Evolutionary conservation across 2,888 invertebrate species (phyloP).

Genomic region (Drepana falcataria): DNA sequence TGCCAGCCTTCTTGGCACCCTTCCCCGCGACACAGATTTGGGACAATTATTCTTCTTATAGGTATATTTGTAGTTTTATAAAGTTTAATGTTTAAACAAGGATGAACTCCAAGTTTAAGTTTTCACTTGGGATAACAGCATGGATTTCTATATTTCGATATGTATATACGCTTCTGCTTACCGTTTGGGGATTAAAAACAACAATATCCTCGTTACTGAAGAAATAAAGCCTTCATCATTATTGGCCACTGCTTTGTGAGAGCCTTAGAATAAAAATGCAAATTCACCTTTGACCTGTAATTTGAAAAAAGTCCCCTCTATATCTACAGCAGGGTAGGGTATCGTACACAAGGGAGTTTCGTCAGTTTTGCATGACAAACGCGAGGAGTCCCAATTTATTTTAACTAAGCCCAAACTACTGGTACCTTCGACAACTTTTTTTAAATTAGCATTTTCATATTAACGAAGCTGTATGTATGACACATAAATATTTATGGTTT

Average conservation of each 20-base stretch:
- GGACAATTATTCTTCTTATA: too few relatives aligned
- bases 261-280: slow-evolving; percentile 63
- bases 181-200: background rate
- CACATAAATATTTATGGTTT: slow-evolving; percentile 64
- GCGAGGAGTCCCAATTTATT: slow-evolving; percentile 45
- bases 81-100: too few relatives aligned
- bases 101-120: too few relatives aligned
- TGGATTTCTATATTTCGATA: too few relatives aligned
- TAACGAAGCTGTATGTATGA: slow-evolving; percentile 34
- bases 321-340: slow-evolving; percentile 20
- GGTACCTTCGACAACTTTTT: slow-evolving; percentile 34
- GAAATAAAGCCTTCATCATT: slow-evolving; percentile 21
- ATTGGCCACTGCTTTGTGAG: slow-evolving; percentile 15
- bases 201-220: background rate
- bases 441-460: slow-evolving; percentile 53
- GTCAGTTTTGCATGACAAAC: slow-evolving; percentile 69
- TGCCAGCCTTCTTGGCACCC: too few relatives aligned
- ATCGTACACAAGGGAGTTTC: slow-evolving; percentile 16
- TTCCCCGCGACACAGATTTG: too few relatives aligned
- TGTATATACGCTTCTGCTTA: background rate
- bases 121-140: too few relatives aligned
- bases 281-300: slow-evolving; percentile 61
- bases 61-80: too few relatives aligned
- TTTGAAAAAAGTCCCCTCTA: slow-evolving; percentile 42
- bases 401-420: slow-evolving; percentile 37